phyloP scores from a whole-genome alignment of 2,888 invertebrate species.

The Lymantria dispar region DNA sequence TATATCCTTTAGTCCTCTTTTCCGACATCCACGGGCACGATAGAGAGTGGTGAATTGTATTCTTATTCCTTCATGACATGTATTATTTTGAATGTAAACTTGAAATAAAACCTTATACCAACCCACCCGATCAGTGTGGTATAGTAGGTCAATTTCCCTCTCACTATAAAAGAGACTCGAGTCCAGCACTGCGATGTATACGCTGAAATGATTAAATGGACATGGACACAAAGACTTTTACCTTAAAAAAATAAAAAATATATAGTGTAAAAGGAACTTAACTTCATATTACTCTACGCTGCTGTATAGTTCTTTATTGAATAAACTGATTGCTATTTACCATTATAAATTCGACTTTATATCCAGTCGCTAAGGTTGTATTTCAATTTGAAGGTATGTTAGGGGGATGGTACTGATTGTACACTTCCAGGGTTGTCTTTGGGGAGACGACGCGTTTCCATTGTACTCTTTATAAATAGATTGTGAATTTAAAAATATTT shows the following conservation, averaged over 20 bases:
- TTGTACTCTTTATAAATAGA: constrained; percentile 38
- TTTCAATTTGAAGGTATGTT: constrained; percentile 43
- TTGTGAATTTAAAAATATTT: neutral
- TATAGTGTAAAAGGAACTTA: neutral
- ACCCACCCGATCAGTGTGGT: no score
- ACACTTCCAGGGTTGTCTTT: constrained; percentile 53
- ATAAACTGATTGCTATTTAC: constrained; percentile 30
- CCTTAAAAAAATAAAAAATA: accelerated
- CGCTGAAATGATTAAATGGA: no score
- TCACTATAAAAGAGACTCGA: no score
- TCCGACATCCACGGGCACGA: no score
- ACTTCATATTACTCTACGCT: neutral
- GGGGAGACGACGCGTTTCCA: constrained; percentile 57
- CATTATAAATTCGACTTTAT: constrained; percentile 26
- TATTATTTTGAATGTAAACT: no score
- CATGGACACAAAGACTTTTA: no score
- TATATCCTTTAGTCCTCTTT: no score
- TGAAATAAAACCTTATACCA: no score
- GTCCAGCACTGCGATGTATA: no score
- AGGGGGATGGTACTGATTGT: constrained; percentile 50
- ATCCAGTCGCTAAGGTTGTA: constrained; percentile 19
- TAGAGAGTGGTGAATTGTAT: no score
- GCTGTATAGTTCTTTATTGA: constrained; percentile 32
- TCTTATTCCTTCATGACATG: no score
- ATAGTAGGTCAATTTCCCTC: no score